Conservation (phyloP, 2,888 invertebrate genomes). For the Serrognathus titanus region DNA sequence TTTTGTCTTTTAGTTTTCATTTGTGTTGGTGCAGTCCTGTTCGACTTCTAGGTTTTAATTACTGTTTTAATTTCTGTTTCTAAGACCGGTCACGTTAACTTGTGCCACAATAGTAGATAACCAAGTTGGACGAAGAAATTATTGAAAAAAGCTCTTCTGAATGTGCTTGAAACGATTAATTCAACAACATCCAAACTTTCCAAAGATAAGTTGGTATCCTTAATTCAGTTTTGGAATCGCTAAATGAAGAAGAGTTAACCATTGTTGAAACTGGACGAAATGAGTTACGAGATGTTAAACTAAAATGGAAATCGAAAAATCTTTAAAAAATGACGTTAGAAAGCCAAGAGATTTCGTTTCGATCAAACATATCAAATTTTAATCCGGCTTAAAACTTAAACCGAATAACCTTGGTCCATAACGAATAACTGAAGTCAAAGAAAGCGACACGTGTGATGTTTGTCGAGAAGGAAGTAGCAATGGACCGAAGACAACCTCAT, state of each 20-base stretch:
- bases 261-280: constrained; percentile 19
- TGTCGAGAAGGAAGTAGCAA: constrained; percentile 28
- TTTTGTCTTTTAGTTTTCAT: no score
- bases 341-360: constrained; percentile 29
- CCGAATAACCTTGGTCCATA: constrained; percentile 38
- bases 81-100: no score
- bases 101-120: no score
- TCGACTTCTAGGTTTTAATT: no score
- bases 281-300: constrained; percentile 17
- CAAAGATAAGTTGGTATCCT: no score
- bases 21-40: no score
- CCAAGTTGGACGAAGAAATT: no score
- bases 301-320: constrained; percentile 23
- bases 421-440: constrained; percentile 24
- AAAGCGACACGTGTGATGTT: constrained; percentile 34
- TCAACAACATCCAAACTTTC: no score
- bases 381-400: constrained; percentile 33
- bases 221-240: constrained; percentile 18
- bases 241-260: constrained; percentile 21
- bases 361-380: constrained; percentile 38
- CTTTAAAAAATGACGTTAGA: constrained; percentile 17
- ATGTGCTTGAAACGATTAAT: no score
- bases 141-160: no score
- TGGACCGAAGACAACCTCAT: constrained; percentile 24
- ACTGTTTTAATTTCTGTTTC: no score